Evolutionary conservation across 2,113 vertebrate genomes (phyloP), one percentile per base, ranked within the genome.

Genomic region (Chionis minor): DNA sequence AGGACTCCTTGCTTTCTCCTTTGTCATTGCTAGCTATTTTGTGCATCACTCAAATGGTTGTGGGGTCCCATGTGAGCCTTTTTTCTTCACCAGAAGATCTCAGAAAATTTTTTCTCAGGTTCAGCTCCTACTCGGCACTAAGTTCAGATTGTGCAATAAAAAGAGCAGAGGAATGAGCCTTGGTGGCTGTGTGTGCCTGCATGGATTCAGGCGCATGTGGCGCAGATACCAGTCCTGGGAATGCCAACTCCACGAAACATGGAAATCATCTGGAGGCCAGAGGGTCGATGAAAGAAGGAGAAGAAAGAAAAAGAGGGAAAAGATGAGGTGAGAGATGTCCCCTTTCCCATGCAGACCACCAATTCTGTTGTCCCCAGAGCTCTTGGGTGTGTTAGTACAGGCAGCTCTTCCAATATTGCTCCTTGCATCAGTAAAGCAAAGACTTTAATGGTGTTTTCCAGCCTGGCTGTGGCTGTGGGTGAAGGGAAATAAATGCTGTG

Each of bases 151-250:
- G 56, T 18, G 26, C 0, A 4, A 12, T 19, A 12, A 26, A 82
- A 42, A 1, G 2, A 52, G 52, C 1, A 3, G 33, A 92, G 65
- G 59, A 44, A 20, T 0, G 3, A 59, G 33, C 20, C n/a, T 14
- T 8, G 51, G 30, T 15, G 69, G 17, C 52, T 32, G 27, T 32
- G 24, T 3, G 4, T 61, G 14, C 14, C 27, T 14, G 27, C 14
- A 8, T 28, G 32, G 54, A 38, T 49, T 61, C n/a, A 54, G 47
- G 20, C 23, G 23, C 71, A 49, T 1, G 1, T 27, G 40, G n/a
- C 0, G 0, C 23, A n/a, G 65, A 35, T 14, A 20, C 35, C 0
- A 0, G 28, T 28, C 35, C 33, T 33, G 55, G 82, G 65, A 83
- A 16, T 4, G 3, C 40, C 38, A 49, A 0, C 56, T 42, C 47